These are phyloP conservation scores for Xenopus laevis DNA, from an alignment of 2,113 vertebrate genomes.

Conservation along the genomic window DNA sequence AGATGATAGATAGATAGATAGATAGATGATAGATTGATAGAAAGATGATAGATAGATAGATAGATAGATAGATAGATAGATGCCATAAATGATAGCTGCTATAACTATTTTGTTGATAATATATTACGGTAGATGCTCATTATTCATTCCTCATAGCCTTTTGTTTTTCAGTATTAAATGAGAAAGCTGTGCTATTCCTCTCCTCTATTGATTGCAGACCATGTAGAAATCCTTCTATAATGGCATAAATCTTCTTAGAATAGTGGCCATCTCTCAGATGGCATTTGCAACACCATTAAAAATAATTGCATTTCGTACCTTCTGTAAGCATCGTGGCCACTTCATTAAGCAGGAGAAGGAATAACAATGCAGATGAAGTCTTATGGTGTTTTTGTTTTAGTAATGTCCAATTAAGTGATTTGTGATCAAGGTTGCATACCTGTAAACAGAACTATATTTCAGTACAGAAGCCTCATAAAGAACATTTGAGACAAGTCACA, in stretches of 20 bases:
- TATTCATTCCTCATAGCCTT: neutral
- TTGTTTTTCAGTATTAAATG: neutral
- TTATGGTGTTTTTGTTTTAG: neutral
- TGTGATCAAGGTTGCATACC: neutral
- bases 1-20: too few relatives aligned
- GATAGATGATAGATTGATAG: too few relatives aligned
- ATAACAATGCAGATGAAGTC: neutral
- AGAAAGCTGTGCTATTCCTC: constrained; percentile 11
- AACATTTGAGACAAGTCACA: neutral
- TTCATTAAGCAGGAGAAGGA: constrained; percentile 26
- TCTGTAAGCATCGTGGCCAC: constrained; percentile 7
- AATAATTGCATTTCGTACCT: constrained; percentile 31
- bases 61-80: too few relatives aligned
- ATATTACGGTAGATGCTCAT: too few relatives aligned
- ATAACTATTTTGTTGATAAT: too few relatives aligned
- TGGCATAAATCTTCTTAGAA: constrained; percentile 34
- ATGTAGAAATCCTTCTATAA: constrained; percentile 12
- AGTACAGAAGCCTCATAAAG: neutral
- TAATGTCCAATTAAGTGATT: neutral
- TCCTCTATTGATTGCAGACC: constrained; percentile 17
- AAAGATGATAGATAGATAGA: too few relatives aligned
- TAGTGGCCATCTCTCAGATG: constrained; percentile 22
- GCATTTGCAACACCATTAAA: constrained; percentile 45
- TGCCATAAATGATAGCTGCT: too few relatives aligned
- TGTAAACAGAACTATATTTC: constrained; percentile 2